Percentiles rank a stretch among this genome's conserved stretches.
phyloP scores from a whole-genome alignment of 1,140 invertebrate genomes.

The Aphelenchoides fujianensis region DNA sequence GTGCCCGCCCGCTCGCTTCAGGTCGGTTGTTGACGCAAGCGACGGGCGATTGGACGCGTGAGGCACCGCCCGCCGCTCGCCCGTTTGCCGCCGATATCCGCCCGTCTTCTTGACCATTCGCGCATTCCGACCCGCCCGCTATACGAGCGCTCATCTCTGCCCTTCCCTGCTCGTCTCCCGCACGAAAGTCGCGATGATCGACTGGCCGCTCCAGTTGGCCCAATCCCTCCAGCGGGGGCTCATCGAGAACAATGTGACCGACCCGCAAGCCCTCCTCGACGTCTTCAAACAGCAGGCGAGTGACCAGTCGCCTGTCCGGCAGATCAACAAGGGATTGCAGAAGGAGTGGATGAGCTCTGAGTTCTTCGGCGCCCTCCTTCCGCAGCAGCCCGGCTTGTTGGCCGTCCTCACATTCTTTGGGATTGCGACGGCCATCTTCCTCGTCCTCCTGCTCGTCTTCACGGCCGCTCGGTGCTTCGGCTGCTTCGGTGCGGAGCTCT shows the following conservation, averaged over 20 bases:
- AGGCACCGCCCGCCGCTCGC: too few relatives aligned
- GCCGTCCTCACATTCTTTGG: not conserved
- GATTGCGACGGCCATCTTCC: not conserved
- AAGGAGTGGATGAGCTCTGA: not conserved
- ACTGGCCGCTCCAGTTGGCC: constrained; percentile 1
- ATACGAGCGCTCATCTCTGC: too few relatives aligned
- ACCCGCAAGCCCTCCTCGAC: not conserved
- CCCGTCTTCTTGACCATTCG: too few relatives aligned
- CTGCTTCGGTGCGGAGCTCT: not conserved
- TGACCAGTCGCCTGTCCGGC: not conserved
- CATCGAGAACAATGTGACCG: not conserved
- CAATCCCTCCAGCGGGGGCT: not conserved
- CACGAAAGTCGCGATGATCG: constrained; percentile 21
- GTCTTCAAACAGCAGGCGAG: constrained; percentile 4
- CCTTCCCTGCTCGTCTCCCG: too few relatives aligned
- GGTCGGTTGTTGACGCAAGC: too few relatives aligned
- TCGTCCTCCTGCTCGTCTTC: not conserved
- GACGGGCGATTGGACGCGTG: too few relatives aligned
- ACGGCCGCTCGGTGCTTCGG: not conserved
- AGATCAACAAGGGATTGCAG: not conserved
- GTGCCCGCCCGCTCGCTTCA: too few relatives aligned
- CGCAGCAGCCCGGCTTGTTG: not conserved
- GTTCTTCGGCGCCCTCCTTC: not conserved
- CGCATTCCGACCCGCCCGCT: too few relatives aligned
- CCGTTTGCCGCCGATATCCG: too few relatives aligned